A percentile compares a stretch with the other conserved stretches of the same genome.
phyloP scores from a whole-genome alignment of 1,140 invertebrate species.

The Steinernema khuongi region DNA sequence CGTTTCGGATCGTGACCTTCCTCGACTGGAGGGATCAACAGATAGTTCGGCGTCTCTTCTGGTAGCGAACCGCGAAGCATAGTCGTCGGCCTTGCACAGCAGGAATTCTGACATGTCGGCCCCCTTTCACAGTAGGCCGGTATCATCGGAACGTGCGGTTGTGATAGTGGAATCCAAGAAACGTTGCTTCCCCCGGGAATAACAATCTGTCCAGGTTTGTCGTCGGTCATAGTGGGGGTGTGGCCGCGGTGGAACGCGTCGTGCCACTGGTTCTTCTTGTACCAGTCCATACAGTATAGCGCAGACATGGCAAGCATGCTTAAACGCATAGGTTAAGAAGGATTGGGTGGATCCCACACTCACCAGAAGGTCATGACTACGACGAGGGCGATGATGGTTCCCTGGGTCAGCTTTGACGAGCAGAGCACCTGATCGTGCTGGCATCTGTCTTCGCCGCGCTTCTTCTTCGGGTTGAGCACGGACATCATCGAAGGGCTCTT shows the following conservation, averaged over 20 bases:
- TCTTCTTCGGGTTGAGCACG: constrained; percentile 14
- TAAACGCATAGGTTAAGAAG: constrained; percentile 7
- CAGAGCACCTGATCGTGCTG: constrained; percentile 21
- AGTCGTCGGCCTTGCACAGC: constrained; percentile 19
- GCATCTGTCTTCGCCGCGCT: neutral
- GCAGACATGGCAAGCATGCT: constrained; percentile 45
- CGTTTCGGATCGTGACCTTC: neutral
- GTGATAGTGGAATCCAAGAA: constrained; percentile 15
- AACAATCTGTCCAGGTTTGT: neutral
- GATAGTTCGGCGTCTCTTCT: neutral
- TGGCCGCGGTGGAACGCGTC: neutral
- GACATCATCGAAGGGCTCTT: neutral
- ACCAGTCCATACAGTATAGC: constrained; percentile 57
- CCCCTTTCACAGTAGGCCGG: neutral
- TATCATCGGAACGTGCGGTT: neutral
- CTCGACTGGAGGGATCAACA: neutral
- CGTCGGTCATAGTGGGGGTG: neutral
- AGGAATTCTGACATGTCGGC: constrained; percentile 15
- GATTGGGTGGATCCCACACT: neutral
- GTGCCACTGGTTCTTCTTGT: constrained; percentile 52
- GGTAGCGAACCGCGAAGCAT: neutral
- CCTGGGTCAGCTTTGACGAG: constrained; percentile 33
- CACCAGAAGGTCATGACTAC: constrained; percentile 37
- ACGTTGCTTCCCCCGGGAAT: neutral
- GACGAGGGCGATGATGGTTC: constrained; percentile 38